Evolutionary conservation across 2,888 invertebrate genomes (phyloP).

Genomic region (Heliothis peltigera): DNA sequence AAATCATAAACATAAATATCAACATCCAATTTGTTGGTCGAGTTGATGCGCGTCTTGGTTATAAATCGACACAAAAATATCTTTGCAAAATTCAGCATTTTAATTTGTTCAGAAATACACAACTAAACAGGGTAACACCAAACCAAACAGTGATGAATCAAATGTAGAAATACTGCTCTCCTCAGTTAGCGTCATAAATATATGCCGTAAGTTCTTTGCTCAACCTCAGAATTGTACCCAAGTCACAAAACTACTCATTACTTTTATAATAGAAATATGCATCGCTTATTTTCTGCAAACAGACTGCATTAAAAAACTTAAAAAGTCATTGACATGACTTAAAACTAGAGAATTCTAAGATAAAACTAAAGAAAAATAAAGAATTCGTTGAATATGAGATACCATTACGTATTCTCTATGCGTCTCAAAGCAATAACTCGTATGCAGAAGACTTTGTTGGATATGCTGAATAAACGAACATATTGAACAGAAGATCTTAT

Average conservation of each 20-base stretch:
- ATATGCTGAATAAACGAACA: constrained; percentile 32
- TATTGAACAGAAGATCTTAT: constrained; percentile 19
- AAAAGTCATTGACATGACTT: background rate
- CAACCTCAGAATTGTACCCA: too few relatives aligned
- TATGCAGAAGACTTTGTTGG: constrained; percentile 20
- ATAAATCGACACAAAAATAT: too few relatives aligned
- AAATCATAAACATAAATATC: constrained; percentile 27
- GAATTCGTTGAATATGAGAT: constrained; percentile 16
- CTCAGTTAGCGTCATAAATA: too few relatives aligned
- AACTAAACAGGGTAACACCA: too few relatives aligned
- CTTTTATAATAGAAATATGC: background rate
- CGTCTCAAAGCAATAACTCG: constrained; percentile 31
- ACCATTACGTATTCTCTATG: constrained; percentile 34
- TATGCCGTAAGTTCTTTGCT: too few relatives aligned
- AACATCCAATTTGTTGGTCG: background rate
- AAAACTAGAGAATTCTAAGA: background rate
- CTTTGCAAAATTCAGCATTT: too few relatives aligned
- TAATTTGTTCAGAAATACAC: too few relatives aligned
- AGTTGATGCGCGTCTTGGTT: background rate
- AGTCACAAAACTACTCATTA: too few relatives aligned
- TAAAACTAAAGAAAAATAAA: constrained; percentile 13
- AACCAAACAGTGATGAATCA: too few relatives aligned
- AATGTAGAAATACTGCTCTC: too few relatives aligned
- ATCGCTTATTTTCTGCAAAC: background rate
- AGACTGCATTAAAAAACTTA: background rate